A percentile compares a stretch with the other conserved stretches of the same genome.
These are phyloP conservation scores for Cacoxenus indagator DNA, from an alignment of 2,888 invertebrate species.

Conservation along the genomic window DNA sequence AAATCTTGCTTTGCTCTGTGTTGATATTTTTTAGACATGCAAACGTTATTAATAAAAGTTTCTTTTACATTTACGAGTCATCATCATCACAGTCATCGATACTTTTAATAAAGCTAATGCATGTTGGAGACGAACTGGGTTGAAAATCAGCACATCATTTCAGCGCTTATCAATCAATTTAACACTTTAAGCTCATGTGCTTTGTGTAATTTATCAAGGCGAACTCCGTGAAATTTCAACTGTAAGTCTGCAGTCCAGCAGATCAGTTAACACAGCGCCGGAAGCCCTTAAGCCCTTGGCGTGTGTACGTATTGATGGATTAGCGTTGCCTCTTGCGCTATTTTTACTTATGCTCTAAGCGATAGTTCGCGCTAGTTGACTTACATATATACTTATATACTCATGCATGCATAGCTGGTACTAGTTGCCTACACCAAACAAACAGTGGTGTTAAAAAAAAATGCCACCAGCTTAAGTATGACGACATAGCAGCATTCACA, in stretches of 20 bases:
- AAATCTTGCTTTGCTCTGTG: slow-evolving; percentile 49
- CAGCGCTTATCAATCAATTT: slow-evolving; percentile 53
- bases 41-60: slow-evolving; percentile 51
- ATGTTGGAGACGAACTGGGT: slow-evolving; percentile 27
- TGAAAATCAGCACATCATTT: slow-evolving; percentile 22
- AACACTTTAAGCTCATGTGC: slow-evolving; percentile 53
- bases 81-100: slow-evolving; percentile 2
- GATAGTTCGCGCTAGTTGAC: slow-evolving; percentile 4
- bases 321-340: slow-evolving; percentile 25
- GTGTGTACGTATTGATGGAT: slow-evolving; percentile 50
- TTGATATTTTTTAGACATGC: slow-evolving; percentile 56
- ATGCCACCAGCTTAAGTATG: not conserved
- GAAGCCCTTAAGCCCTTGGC: slow-evolving; percentile 12
- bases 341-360: not conserved
- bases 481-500: not conserved
- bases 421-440: not conserved
- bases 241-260: slow-evolving; percentile 33
- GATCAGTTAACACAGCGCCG: not conserved
- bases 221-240: not conserved
- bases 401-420: not conserved
- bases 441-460: not conserved
- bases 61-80: not conserved
- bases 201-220: slow-evolving; percentile 30
- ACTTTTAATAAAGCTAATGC: slow-evolving; percentile 58
- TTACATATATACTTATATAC: not conserved